Percentiles rank a stretch among this genome's conserved stretches.
These are phyloP conservation scores for Hoplostethus atlanticus DNA, from an alignment of 2,797 vertebrate species.

Conservation along the genomic window DNA sequence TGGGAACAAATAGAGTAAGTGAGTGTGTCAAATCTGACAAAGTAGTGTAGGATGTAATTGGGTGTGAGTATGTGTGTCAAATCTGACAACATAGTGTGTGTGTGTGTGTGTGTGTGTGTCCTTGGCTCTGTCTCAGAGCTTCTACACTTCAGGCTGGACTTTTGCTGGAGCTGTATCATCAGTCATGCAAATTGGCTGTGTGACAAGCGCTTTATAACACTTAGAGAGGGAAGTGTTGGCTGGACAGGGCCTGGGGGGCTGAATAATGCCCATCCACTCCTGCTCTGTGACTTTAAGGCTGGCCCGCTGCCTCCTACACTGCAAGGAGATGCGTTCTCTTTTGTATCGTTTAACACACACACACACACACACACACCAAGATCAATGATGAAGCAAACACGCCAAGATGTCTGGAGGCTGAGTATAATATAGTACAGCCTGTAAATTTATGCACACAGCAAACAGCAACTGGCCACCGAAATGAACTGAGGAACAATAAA, in stretches of 20 bases:
- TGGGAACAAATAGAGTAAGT: not conserved
- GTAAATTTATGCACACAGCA: not conserved
- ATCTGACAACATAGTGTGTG: constrained; percentile 1
- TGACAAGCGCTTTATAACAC: constrained; percentile 81
- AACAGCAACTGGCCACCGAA: not conserved
- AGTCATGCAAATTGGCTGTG: constrained; percentile 81
- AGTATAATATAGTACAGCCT: constrained; percentile 7
- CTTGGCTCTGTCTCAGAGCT: constrained; percentile 28
- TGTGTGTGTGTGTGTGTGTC: constrained; percentile 3
- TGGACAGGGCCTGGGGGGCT: constrained; percentile 36
- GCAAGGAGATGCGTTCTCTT: constrained; percentile 33
- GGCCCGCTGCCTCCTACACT: constrained; percentile 14
- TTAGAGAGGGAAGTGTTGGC: constrained; percentile 57
- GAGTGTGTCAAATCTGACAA: not conserved
- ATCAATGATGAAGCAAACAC: constrained; percentile 33
- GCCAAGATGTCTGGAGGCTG: constrained; percentile 44
- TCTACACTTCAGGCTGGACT: constrained; percentile 50
- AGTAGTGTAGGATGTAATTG: not conserved
- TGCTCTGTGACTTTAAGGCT: constrained; percentile 31
- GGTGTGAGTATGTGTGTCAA: not conserved
- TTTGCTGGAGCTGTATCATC: constrained; percentile 70
- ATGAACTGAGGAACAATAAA: constrained; percentile 7
- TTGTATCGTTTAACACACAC: constrained; percentile 28
- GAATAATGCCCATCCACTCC: constrained; percentile 49
- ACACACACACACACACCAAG: constrained; percentile 10